These are phyloP conservation scores for Drosophila seguyi DNA, from an alignment of 1,140 invertebrate genomes.

Conservation along the genomic window DNA sequence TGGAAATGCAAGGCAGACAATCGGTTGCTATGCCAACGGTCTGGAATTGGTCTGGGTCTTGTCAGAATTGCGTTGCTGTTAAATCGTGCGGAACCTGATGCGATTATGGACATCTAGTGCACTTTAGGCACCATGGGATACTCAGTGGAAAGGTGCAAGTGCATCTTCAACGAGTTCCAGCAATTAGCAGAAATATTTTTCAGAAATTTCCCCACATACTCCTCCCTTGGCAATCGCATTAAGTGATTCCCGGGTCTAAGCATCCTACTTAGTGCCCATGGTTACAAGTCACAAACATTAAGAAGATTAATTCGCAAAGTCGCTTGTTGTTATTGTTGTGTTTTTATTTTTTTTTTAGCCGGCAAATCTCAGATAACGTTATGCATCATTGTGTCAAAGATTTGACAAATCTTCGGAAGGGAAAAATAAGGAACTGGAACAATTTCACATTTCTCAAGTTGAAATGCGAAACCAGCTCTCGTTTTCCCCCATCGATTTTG, in stretches of 20 bases:
- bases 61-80: conserved; percentile 72
- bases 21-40: conserved; percentile 60
- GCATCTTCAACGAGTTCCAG: conserved; percentile 30
- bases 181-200: conserved; percentile 54
- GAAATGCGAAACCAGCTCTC: conserved; percentile 68
- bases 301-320: conserved; percentile 82
- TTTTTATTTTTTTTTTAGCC: conserved; percentile 10
- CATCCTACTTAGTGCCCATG: conserved; percentile 59
- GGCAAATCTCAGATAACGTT: conserved; percentile 78
- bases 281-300: conserved; percentile 63
- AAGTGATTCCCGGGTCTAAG: conserved; percentile 70
- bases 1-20: conserved; percentile 34
- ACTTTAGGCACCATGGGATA: conserved; percentile 3
- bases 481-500: conserved; percentile 27
- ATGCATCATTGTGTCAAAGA: conserved; percentile 81
- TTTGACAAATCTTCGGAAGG: conserved; percentile 73
- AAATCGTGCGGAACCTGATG: conserved; percentile 82
- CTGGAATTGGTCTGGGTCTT: conserved; percentile 20
- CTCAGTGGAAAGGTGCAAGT: conserved; percentile 15
- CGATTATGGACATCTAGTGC: conserved; percentile 69
- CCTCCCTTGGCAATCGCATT: conserved; percentile 67
- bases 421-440: conserved; percentile 60
- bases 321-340: conserved; percentile 58
- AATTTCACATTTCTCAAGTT: conserved; percentile 67
- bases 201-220: background rate